Conservation (phyloP, 2,888 invertebrate genomes). For the Charanyca ferruginea region DNA sequence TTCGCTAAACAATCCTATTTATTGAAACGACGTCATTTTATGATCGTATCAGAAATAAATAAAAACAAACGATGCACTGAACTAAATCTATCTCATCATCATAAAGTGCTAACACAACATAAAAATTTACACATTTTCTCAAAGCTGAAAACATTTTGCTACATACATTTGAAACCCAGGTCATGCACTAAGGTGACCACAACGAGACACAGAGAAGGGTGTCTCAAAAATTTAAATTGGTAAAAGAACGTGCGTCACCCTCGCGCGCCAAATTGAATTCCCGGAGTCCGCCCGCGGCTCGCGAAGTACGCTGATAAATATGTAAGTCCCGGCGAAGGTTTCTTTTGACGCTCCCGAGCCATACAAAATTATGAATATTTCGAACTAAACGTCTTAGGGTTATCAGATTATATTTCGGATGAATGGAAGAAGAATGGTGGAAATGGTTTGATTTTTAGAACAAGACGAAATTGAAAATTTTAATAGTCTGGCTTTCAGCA, state of each 20-base stretch:
- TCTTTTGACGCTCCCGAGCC: conserved; percentile 63
- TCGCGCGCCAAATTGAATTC: conserved; percentile 73
- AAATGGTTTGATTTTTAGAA: neutral
- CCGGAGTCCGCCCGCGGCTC: conserved; percentile 55
- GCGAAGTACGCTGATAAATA: conserved; percentile 70
- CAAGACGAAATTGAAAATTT: neutral
- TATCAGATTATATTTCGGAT: neutral
- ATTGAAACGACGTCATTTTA: neutral
- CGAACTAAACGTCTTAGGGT: conserved; percentile 41
- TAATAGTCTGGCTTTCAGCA: no score
- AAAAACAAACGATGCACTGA: no score
- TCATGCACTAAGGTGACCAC: conserved; percentile 55
- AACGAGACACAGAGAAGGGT: conserved; percentile 34
- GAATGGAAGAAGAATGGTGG: neutral
- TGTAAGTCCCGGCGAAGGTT: conserved; percentile 67
- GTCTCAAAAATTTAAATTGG: conserved; percentile 72
- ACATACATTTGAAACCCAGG: conserved; percentile 40
- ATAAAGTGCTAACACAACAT: neutral
- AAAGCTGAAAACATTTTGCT: conserved; percentile 32
- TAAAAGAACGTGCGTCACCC: conserved; percentile 64
- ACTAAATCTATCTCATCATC: neutral
- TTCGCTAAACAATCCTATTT: neutral
- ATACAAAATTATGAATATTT: conserved; percentile 68
- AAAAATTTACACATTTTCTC: conserved; percentile 12
- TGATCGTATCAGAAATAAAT: no score